A percentile compares a stretch with the other conserved stretches of the same genome.
phyloP scores from a whole-genome alignment of 1,140 invertebrate species.

The Atta texana region DNA sequence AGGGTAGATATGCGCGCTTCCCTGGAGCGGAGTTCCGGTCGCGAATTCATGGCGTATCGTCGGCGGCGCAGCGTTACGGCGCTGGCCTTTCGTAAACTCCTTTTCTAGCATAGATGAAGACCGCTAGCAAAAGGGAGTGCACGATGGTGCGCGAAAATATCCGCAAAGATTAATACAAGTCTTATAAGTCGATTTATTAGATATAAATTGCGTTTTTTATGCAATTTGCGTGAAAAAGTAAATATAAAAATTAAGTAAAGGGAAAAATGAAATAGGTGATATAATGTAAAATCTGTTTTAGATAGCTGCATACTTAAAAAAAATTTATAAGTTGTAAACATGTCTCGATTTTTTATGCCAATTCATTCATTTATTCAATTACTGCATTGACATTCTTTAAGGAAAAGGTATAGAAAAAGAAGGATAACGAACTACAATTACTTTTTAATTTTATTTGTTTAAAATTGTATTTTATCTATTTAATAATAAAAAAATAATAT shows the following conservation, averaged over 20 bases:
- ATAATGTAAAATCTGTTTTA: not conserved
- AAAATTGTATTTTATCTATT: not conserved
- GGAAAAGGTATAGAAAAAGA: not conserved
- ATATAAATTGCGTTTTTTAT: not conserved
- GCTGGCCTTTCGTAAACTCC: constrained; percentile 69
- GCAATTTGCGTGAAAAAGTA: not conserved
- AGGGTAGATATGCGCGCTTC: constrained; percentile 81
- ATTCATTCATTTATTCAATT: not conserved
- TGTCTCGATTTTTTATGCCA: not conserved
- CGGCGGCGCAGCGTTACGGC: constrained; percentile 71
- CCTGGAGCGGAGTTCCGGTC: constrained; percentile 84
- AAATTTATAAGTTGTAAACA: not conserved
- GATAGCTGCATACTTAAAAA: not conserved
- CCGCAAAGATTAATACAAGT: not conserved
- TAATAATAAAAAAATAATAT: too few species aligned
- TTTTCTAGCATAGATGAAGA: constrained; percentile 45
- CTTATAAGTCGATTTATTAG: not conserved
- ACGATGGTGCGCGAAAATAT: constrained; percentile 45
- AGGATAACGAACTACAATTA: not conserved
- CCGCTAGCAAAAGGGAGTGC: constrained; percentile 25
- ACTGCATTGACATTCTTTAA: not conserved
- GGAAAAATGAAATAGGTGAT: not conserved
- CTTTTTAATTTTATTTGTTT: not conserved
- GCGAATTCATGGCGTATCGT: constrained; percentile 70
- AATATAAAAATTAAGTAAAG: not conserved